Conservation (phyloP, 2,113 vertebrate genomes). For the Geococcyx californianus region DNA sequence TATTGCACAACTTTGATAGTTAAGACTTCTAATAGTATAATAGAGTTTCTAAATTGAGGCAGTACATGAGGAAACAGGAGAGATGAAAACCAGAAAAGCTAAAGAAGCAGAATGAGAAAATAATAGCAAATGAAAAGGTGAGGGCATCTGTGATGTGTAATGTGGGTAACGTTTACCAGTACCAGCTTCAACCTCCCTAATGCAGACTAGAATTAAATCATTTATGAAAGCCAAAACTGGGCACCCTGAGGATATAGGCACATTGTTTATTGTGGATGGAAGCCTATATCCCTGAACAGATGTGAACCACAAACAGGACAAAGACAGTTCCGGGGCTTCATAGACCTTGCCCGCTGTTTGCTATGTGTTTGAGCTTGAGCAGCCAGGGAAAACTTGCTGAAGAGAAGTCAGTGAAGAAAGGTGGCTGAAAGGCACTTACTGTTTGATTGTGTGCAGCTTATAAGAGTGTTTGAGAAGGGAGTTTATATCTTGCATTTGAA, state of each 20-base stretch:
- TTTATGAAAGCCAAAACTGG: background rate
- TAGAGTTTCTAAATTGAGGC: background rate
- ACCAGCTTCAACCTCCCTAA: background rate
- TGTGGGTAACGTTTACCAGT: background rate
- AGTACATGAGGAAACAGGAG: background rate
- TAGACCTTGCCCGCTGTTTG: rapidly evolving
- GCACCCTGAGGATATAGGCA: background rate
- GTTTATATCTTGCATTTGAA: background rate
- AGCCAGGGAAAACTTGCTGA: background rate
- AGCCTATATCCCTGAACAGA: rapidly evolving
- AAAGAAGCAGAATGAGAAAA: background rate
- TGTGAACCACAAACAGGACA: background rate
- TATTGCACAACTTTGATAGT: background rate
- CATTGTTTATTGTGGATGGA: background rate
- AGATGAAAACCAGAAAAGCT: background rate
- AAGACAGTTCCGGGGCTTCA: background rate
- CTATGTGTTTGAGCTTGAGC: background rate
- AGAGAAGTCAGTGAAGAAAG: background rate
- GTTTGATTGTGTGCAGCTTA: background rate
- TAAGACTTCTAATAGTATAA: background rate
- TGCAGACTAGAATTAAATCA: background rate
- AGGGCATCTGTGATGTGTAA: background rate
- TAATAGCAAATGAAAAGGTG: background rate
- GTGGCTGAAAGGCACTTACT: background rate
- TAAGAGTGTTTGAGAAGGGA: background rate